These are phyloP conservation scores for Neoascia interrupta DNA, from an alignment of 2,888 invertebrate species.

Conservation along the genomic window DNA sequence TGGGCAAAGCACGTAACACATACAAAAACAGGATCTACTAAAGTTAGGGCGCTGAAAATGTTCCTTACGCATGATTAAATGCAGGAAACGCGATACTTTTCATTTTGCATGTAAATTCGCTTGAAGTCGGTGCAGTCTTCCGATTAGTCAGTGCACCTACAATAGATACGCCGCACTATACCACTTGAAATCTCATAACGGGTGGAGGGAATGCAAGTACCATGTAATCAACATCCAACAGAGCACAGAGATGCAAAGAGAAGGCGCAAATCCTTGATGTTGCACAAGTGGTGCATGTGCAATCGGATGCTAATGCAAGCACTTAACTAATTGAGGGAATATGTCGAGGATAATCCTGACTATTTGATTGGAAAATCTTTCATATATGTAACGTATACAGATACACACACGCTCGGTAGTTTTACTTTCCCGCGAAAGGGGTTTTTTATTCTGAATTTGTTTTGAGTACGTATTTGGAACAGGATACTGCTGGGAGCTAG, in stretches of 20 bases:
- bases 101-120: conserved; percentile 46
- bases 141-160: conserved; percentile 38
- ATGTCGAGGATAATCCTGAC: conserved; percentile 57
- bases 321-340: conserved; percentile 64
- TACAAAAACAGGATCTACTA: neutral
- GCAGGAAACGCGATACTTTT: conserved; percentile 35
- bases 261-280: conserved; percentile 40
- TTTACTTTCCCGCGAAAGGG: conserved; percentile 11
- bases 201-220: conserved; percentile 11
- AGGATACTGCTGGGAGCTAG: neutral
- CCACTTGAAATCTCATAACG: neutral
- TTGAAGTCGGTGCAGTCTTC: conserved; percentile 54
- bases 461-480: conserved; percentile 1
- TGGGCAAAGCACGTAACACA: neutral
- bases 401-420: neutral
- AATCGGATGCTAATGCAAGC: conserved; percentile 47
- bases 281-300: conserved; percentile 35
- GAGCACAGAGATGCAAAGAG: conserved; percentile 4
- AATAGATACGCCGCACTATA: too few relatives aligned
- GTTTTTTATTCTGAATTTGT: conserved; percentile 33
- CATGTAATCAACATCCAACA: conserved; percentile 50
- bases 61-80: conserved; percentile 64
- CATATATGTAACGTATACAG: neutral
- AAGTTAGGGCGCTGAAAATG: conserved; percentile 42
- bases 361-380: conserved; percentile 60